Evolutionary conservation across 2,113 vertebrate species (phyloP), one percentile per base, ranked within the genome.

Genomic region (Brienomyrus longianalis): DNA sequence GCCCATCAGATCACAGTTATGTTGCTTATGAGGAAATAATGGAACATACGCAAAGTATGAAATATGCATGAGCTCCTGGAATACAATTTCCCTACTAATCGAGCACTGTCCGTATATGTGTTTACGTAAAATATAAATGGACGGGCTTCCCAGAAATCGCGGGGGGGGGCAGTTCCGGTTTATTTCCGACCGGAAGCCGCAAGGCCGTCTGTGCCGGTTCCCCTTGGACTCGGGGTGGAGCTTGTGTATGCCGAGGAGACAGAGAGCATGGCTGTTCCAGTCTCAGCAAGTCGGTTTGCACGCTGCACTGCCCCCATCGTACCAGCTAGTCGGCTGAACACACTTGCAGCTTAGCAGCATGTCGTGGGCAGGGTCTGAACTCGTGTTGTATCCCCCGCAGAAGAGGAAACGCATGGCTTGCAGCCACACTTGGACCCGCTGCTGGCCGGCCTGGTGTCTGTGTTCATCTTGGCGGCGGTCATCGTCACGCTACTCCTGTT

Each of bases 401-500:
- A 62, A 47, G 66, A 91, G 88, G 0, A 84, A 92, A 35, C 86
- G 10, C 56, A 50, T 13, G 45, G 17, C 90, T 54, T 89, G 91
- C 47, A 31, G 39, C 23, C 52, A 47, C 93, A 89, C 70, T 91
- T 96, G 87, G 96, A 97, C 91, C 97, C 97, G 0, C 95, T 97
- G 70, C 93, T 98, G 89, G 96, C 97, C 23, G 95, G 96, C 2
- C 94, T 98, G 91, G 96, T 97, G 91, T 96, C 96, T 0, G 94
- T 97, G 90, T 97, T 98, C 92, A 93, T 97, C 89, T 92, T 97
- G 88, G 93, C 96, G 21, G 96, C 96, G 31, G 95, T 96, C 91
- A 93, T 97, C 92, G 95, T 98, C 92, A 94, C 96, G 0, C 95
- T 97, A 90, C 93, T 97, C 86, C 93, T 98, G 87, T 98, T 97